These are phyloP conservation scores for Arrhamphus sclerolepis DNA, from an alignment of 2,797 vertebrate species.

Conservation along the genomic window DNA sequence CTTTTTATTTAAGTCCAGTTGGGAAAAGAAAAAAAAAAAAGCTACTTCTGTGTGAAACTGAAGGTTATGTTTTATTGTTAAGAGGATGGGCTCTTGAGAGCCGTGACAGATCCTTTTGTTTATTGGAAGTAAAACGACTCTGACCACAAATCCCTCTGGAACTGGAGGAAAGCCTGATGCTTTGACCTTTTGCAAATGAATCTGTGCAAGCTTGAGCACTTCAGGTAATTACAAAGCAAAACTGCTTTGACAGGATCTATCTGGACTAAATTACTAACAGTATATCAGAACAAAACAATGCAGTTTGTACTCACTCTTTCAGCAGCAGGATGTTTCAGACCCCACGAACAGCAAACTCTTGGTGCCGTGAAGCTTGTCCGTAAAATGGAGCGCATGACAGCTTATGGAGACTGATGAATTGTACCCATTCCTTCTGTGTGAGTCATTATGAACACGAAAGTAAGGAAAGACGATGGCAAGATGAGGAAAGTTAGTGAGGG, in stretches of 20 bases:
- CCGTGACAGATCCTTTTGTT: constrained; percentile 59
- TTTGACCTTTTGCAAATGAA: constrained; percentile 82
- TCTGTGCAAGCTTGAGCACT: constrained; percentile 83
- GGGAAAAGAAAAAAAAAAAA: constrained; percentile 10
- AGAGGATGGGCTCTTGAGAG: constrained; percentile 37
- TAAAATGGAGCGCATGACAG: constrained; percentile 23
- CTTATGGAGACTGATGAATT: constrained; percentile 18
- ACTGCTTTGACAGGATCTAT: constrained; percentile 80
- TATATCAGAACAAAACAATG: constrained; percentile 67
- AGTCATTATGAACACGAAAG: not conserved
- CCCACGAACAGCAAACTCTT: constrained; percentile 5
- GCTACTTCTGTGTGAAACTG: constrained; percentile 2
- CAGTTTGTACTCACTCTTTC: constrained; percentile 35
- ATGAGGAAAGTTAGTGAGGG: not conserved
- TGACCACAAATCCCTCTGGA: constrained; percentile 51
- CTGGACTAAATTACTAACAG: constrained; percentile 79
- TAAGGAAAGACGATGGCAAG: not conserved
- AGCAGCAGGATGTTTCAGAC: not conserved
- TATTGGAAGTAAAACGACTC: constrained; percentile 48
- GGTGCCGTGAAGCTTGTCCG: constrained; percentile 20
- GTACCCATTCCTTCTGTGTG: constrained; percentile 15
- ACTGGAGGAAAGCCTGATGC: constrained; percentile 54
- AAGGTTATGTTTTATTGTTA: constrained; percentile 38
- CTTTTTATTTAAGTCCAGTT: constrained; percentile 21
- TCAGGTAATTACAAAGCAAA: constrained; percentile 85